Evolutionary conservation across 2,797 vertebrate species (phyloP), one percentile per base, ranked within the genome.

Genomic region (Channallabes apus): DNA sequence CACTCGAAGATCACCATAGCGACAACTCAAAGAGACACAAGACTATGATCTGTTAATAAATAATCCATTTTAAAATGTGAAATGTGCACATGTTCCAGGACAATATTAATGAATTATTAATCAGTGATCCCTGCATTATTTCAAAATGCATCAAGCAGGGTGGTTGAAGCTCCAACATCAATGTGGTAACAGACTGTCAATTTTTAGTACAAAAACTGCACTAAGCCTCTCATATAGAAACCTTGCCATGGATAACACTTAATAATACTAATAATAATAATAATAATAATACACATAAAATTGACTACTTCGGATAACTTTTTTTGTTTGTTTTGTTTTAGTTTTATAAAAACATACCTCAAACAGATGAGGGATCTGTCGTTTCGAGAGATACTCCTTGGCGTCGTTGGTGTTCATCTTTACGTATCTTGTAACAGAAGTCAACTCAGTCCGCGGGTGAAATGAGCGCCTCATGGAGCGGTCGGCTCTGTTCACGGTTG

Each of bases 281-380:
- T 1, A 56, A 29, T 0, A 20, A 35, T 1, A 59, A 51, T 38
- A 29, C 35, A 24, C 29, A 61, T 51, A 29, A 46, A 72, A 64
- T 18, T 1, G 51, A 3, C 51, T 14, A 72, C 56, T 81, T 73
- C 67, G 1, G 17, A 17, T 29, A 78, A 79, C 75, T 56, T 69
- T 69, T 69, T 68, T 17, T 18, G 6, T 29, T 15, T 71, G 32
- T 27, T 65, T 54, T 54, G 51, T 46, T 72, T 72, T 15, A 14
- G n/a, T 54, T 54, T 75, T 22, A 9, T 76, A 8, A 0, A 0
- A 4, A 24, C 85, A 79, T 90, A 91, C 90, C 90, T 91, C 89
- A 80, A 91, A 91, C 17, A 91, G 89, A 62, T 90, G 88, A 46
- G 89, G 90, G 81, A 91, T 91, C 82, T 91, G 89, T 27, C 89